Percentiles rank a stretch among this genome's conserved stretches.
Evolutionary conservation across 1,140 invertebrate genomes (phyloP).

Genomic region (Calliphora vicina): DNA sequence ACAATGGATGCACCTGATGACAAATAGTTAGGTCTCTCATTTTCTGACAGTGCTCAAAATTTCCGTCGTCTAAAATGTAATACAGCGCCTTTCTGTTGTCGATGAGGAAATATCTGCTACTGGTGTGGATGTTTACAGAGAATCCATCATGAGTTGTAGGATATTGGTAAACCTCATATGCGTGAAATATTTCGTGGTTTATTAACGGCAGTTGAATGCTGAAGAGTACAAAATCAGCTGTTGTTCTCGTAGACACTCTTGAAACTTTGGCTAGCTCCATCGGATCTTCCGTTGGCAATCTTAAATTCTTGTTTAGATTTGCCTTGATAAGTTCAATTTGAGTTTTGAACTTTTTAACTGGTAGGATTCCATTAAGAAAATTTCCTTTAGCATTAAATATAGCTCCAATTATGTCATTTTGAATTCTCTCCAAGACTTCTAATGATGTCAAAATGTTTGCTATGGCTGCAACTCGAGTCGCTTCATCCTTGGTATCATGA

Average conservation of each 20-base stretch:
- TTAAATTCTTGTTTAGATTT: not conserved
- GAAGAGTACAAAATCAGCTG: not conserved
- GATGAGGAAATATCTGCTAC: not conserved
- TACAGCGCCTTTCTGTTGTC: not conserved
- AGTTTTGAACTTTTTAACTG: conserved; percentile 18
- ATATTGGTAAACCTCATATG: no score
- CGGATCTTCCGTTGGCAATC: not conserved
- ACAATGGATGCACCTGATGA: not conserved
- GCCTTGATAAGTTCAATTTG: conserved; percentile 21
- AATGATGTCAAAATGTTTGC: not conserved
- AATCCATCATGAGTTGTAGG: no score
- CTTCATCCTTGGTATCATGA: not conserved
- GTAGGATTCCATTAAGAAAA: conserved; percentile 21
- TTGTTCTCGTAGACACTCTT: not conserved
- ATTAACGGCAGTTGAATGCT: no score
- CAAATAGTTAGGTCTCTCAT: not conserved
- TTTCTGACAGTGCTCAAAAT: not conserved
- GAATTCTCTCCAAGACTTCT: not conserved
- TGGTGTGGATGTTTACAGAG: not conserved
- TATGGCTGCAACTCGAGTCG: not conserved
- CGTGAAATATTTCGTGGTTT: no score
- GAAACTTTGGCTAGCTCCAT: not conserved
- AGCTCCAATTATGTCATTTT: not conserved
- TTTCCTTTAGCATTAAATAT: not conserved
- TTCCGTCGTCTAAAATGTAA: not conserved